These are phyloP conservation scores for Hydrocynus forskahlii DNA, from an alignment of 2,797 vertebrate species.

Conservation along the genomic window DNA sequence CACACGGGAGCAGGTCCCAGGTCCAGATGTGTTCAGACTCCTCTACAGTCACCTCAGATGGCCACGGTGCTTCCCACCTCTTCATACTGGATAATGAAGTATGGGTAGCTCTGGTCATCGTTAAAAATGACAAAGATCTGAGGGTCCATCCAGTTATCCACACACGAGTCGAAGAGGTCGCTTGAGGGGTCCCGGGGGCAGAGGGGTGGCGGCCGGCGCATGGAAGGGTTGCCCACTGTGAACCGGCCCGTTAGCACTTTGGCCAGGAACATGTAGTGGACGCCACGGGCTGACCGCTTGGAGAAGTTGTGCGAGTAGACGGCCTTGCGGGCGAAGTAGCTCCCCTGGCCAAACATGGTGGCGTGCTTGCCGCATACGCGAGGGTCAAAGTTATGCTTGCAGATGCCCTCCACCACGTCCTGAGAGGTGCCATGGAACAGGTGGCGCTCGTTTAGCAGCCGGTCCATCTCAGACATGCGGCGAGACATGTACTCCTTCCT, in stretches of 20 bases:
- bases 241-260: constrained; percentile 96
- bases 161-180: constrained; percentile 97
- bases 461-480: constrained; percentile 89
- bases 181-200: constrained; percentile 91
- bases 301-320: constrained; percentile 98
- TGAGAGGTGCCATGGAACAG: constrained; percentile 97
- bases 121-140: constrained; percentile 99
- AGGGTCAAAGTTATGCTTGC: constrained; percentile 99
- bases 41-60: constrained; percentile 71
- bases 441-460: constrained; percentile 92
- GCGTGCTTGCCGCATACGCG: constrained; percentile 97
- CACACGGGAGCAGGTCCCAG: not conserved
- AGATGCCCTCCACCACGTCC: constrained; percentile 96
- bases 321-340: constrained; percentile 96
- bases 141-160: constrained; percentile 98
- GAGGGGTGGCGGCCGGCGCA: constrained; percentile 93
- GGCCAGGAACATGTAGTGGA: constrained; percentile 99
- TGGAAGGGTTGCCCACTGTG: constrained; percentile 93
- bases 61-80: constrained; percentile 92
- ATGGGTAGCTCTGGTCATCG: constrained; percentile 98
- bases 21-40: not conserved
- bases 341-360: constrained; percentile 99
- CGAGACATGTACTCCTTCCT: constrained; percentile 98
- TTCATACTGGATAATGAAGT: constrained; percentile 98
- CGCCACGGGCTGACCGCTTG: constrained; percentile 89